phyloP scores from a whole-genome alignment of 2,888 invertebrate species.

The Chaetoderma sp. region DNA sequence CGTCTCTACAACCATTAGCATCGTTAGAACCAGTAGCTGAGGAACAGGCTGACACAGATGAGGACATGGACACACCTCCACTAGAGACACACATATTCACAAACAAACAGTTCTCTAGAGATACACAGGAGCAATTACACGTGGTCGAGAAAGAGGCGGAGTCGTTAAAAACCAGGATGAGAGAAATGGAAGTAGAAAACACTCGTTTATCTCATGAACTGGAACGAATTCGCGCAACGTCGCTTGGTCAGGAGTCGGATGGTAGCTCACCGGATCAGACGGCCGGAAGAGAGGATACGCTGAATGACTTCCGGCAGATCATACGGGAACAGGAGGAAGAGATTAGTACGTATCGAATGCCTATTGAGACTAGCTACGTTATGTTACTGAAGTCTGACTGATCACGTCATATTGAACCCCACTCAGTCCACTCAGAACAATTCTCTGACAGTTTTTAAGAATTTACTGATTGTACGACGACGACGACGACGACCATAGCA shows the following conservation, averaged over 20 bases:
- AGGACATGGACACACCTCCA: slow-evolving; percentile 12
- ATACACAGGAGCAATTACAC: slow-evolving; percentile 80
- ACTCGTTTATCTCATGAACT: slow-evolving; percentile 35
- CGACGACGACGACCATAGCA: too few species aligned
- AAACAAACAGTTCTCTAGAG: slow-evolving; percentile 55
- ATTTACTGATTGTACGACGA: too few species aligned
- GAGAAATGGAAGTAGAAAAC: slow-evolving; percentile 75
- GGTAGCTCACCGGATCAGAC: slow-evolving; percentile 7
- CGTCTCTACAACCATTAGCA: background rate
- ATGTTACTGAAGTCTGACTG: too few species aligned
- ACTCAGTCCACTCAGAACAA: too few species aligned
- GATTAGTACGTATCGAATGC: slow-evolving; percentile 76
- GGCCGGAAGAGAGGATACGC: background rate
- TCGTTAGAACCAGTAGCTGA: background rate
- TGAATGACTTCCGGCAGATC: slow-evolving; percentile 73
- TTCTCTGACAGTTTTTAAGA: too few species aligned
- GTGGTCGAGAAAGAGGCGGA: slow-evolving; percentile 83
- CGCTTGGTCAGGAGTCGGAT: slow-evolving; percentile 21
- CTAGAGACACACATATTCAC: background rate
- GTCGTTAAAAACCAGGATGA: slow-evolving; percentile 76
- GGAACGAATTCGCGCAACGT: slow-evolving; percentile 14
- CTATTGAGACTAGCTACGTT: too few species aligned
- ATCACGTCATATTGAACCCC: too few species aligned
- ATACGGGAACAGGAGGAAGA: slow-evolving; percentile 89
- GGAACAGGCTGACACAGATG: background rate